These are phyloP conservation scores for Microtus montanus DNA, from an alignment of 2,113 vertebrate species.

Conservation along the genomic window DNA sequence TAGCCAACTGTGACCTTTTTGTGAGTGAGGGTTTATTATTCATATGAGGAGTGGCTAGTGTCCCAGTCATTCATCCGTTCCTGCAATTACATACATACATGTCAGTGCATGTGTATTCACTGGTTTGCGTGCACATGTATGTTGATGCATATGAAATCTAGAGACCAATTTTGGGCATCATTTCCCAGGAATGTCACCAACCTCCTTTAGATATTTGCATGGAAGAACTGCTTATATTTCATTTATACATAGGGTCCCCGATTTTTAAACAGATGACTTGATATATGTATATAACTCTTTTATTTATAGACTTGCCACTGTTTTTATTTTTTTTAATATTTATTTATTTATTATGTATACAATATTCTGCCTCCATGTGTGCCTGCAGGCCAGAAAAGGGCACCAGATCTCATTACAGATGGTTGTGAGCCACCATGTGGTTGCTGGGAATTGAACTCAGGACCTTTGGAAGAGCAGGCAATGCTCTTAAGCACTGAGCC, in stretches of 20 bases:
- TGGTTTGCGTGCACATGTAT: not conserved
- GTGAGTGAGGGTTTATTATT: not conserved
- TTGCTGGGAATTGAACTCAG: too few relatives aligned
- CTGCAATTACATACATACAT: not conserved
- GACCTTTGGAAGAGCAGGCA: too few relatives aligned
- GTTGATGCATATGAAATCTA: not conserved
- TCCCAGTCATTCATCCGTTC: not conserved
- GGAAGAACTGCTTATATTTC: not conserved
- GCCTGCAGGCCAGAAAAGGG: too few relatives aligned
- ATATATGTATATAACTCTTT: not conserved
- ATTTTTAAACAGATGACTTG: not conserved
- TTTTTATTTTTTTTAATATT: too few relatives aligned
- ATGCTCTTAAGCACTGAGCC: too few relatives aligned
- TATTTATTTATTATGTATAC: too few relatives aligned
- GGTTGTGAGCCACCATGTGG: too few relatives aligned
- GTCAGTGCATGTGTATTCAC: too few relatives aligned
- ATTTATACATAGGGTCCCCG: not conserved
- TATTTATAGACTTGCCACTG: not conserved
- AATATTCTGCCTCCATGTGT: too few relatives aligned
- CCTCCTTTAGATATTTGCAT: not conserved
- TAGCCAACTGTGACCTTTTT: not conserved
- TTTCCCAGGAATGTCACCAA: not conserved
- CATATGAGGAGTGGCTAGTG: not conserved
- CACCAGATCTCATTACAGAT: too few relatives aligned
- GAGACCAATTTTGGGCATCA: too few relatives aligned